Conservation (phyloP, 2,113 vertebrate genomes). For the Ondatra zibethicus region DNA sequence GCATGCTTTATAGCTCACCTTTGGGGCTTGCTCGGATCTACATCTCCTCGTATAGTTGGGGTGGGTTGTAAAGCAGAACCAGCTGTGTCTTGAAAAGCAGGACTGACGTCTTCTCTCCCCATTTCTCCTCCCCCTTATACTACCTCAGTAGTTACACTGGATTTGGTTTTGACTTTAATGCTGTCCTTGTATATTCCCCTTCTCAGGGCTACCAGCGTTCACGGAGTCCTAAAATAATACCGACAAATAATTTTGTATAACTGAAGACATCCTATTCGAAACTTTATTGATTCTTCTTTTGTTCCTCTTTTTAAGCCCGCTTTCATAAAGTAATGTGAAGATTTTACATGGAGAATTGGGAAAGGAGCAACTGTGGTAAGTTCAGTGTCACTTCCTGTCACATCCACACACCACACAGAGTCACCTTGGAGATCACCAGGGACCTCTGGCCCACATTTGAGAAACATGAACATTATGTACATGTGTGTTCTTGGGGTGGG, state of each 20-base stretch:
- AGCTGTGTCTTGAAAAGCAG: not conserved
- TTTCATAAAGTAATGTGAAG: constrained; percentile 22
- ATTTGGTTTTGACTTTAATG: not conserved
- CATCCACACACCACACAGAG: not conserved
- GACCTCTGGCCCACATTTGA: not conserved
- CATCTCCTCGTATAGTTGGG: not conserved
- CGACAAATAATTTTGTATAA: not conserved
- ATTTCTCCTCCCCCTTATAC: not conserved
- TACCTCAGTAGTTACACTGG: not conserved
- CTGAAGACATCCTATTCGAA: not conserved
- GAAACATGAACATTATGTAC: not conserved
- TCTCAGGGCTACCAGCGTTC: not conserved
- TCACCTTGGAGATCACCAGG: not conserved
- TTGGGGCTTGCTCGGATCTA: not conserved
- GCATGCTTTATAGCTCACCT: not conserved
- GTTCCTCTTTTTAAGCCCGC: not conserved
- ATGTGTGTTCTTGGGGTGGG: not conserved
- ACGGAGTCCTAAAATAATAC: not conserved
- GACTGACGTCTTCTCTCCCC: not conserved
- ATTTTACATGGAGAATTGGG: constrained; percentile 22
- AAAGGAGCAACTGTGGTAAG: not conserved
- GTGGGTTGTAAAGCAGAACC: not conserved
- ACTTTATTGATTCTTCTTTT: not conserved
- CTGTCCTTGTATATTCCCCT: not conserved
- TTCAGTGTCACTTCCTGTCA: constrained; percentile 1